Conservation (phyloP, 2,888 invertebrate genomes). For the Lasioglossum pauxillum region DNA sequence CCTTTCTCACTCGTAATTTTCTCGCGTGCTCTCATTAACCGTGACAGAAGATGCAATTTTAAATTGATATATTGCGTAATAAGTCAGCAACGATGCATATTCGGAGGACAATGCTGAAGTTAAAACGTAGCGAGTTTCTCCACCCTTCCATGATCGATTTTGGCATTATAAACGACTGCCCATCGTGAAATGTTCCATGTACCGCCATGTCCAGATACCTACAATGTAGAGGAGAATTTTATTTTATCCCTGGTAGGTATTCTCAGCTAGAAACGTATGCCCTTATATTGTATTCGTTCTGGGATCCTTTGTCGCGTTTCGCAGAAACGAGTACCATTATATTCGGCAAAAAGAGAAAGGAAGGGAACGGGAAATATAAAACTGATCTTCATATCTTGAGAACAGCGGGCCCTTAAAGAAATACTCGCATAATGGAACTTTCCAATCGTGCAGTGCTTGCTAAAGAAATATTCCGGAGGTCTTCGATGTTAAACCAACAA, state of each 20-base stretch:
- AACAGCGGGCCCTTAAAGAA: neutral
- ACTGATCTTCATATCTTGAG: conserved; percentile 4
- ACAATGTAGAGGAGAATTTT: neutral
- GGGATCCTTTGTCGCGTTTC: neutral
- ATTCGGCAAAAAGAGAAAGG: neutral
- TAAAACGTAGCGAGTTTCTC: neutral
- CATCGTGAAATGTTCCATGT: neutral
- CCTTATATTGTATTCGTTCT: neutral
- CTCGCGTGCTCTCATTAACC: neutral
- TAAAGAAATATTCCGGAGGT: neutral
- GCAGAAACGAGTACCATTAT: neutral
- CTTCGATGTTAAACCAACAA: neutral
- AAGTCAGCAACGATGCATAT: neutral
- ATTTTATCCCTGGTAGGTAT: neutral
- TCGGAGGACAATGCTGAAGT: neutral
- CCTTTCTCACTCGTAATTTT: neutral
- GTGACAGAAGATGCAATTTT: neutral
- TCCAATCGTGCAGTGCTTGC: too few relatives aligned
- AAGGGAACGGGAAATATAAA: neutral
- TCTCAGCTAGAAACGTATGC: neutral
- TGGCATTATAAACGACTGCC: neutral
- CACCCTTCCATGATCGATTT: neutral
- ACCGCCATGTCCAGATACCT: neutral
- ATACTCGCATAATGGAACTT: neutral
- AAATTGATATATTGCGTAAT: too few relatives aligned